Evolutionary conservation across 2,888 invertebrate species (phyloP), one percentile per base, ranked within the genome.

Genomic region (Tetranychus truncatus): DNA sequence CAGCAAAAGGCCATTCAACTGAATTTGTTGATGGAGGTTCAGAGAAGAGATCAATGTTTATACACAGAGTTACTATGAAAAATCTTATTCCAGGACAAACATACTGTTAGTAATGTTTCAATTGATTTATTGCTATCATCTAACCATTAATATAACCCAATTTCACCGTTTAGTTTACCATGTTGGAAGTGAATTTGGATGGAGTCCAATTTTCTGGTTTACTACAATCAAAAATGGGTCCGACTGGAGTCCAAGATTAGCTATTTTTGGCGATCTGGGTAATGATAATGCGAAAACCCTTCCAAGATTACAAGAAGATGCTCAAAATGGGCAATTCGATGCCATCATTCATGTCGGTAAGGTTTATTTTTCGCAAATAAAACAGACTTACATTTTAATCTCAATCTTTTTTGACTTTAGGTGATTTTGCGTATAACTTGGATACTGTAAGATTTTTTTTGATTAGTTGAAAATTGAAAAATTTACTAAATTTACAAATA

Each of bases 11-110:
- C 3, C 73, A 66, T 20, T 74, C 75, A 9, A 78, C 77, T 8
- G 74, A 77, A 66, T 93, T 93, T 82, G 84, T 87, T 0, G 92
- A 92, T 81, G 91, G 91, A 7, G 92, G 92, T 1, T 77, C 81
- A 0, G 81, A 85, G 77, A 85, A 86, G 75, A 86, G 87, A 45
- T 82, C 84, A 0, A 89, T 91, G 82, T 92, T 87, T 82, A 89
- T 93, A 77, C 93, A 94, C 82, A 86, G 87, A 81, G 92, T 90
- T 21, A 81, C 81, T 67, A 81, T 94, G 75, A 79, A 76, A 0
- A 76, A 75, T 65, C 74, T 79, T n/a, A 45, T 74, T 11, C 77
- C 79, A 2, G 77, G 75, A 5, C 46, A 66, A 20, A 44, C 20
- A 5, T 78, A 78, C 66, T 21, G 77, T 76, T 46, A 74, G 72